Conservation (phyloP, 2,113 vertebrate genomes). For the Rhinolophus ferrumequinum region DNA sequence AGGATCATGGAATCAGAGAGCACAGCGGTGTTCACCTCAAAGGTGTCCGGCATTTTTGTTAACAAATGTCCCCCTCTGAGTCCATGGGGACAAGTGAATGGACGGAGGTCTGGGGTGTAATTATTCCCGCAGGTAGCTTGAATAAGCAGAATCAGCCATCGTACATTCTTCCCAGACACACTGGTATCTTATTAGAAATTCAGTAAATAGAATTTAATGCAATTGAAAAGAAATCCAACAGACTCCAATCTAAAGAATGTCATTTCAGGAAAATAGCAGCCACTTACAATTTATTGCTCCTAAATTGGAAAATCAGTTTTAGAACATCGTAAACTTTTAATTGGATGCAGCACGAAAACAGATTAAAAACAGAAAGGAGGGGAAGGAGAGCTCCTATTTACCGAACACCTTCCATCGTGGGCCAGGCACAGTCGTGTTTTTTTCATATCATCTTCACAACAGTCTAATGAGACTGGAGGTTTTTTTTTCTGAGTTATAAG, state of each 20-base stretch:
- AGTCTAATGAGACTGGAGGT: neutral
- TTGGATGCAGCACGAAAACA: neutral
- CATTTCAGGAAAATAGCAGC: constrained; percentile 61
- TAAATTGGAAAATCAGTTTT: constrained; percentile 69
- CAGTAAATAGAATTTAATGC: constrained; percentile 52
- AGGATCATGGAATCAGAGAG: neutral
- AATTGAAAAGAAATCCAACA: constrained; percentile 60
- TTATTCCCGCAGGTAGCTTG: neutral
- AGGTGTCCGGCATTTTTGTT: neutral
- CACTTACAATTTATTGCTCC: constrained; percentile 55
- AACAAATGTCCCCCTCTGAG: neutral
- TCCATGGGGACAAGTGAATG: neutral
- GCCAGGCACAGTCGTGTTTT: neutral
- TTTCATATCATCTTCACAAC: neutral
- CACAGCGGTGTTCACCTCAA: neutral
- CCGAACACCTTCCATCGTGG: neutral
- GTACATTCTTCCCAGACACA: fast-evolving
- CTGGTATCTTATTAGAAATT: constrained; percentile 50
- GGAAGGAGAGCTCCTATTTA: neutral
- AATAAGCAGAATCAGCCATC: neutral
- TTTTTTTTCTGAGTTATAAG: neutral
- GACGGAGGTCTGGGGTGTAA: neutral
- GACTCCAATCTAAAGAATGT: constrained; percentile 58
- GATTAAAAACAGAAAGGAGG: neutral
- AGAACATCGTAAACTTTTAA: constrained; percentile 65